Conservation (phyloP, 2,113 vertebrate genomes). For the Porphyrio hochstetteri region DNA sequence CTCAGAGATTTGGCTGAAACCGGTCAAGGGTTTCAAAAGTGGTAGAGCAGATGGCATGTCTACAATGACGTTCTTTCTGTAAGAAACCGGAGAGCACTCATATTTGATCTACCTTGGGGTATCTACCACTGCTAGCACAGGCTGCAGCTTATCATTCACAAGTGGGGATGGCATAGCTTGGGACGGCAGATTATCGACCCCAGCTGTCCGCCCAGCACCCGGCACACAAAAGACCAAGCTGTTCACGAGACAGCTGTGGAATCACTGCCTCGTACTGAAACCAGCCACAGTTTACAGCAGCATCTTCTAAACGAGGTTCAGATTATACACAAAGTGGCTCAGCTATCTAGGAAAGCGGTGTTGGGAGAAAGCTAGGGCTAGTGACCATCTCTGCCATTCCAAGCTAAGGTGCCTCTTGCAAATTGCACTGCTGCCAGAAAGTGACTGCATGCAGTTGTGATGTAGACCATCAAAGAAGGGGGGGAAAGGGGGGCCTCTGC, state of each 20-base stretch:
- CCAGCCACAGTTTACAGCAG: background rate
- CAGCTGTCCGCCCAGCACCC: constrained; percentile 32
- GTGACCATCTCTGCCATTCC: background rate
- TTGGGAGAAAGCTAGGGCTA: background rate
- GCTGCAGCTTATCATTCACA: constrained; percentile 23
- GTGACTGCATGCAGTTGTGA: accelerated
- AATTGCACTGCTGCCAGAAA: background rate
- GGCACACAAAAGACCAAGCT: constrained; percentile 38
- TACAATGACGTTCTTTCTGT: background rate
- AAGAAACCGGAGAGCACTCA: background rate
- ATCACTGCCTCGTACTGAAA: background rate
- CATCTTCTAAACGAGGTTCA: background rate
- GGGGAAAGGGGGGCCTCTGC: background rate
- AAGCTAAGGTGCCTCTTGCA: background rate
- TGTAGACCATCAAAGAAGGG: background rate
- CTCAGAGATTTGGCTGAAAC: background rate
- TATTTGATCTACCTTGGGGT: background rate
- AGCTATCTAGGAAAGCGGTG: background rate
- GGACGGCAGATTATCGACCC: constrained; percentile 15
- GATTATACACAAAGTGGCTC: background rate
- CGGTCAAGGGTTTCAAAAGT: background rate
- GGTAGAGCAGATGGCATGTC: background rate
- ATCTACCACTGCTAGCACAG: background rate
- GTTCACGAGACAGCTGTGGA: constrained; percentile 29
- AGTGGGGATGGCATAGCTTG: constrained; percentile 42